Evolutionary conservation across 2,888 invertebrate species (phyloP), one percentile per base, ranked within the genome.

Genomic region (Drosophila monieri): DNA sequence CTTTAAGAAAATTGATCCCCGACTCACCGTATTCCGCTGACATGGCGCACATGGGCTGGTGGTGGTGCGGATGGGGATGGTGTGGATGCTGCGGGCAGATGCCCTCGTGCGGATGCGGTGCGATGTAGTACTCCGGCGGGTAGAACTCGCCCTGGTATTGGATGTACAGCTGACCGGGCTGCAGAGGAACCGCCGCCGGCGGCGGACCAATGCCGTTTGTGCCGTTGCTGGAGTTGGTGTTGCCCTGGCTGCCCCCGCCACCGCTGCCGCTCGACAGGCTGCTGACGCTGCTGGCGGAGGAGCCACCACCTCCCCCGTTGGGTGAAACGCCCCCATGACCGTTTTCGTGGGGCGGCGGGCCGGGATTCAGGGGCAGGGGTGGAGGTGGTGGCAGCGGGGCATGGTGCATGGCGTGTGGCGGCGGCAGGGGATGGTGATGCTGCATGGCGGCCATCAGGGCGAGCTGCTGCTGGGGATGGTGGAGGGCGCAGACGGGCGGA

Each of bases 11-110:
- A 18, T 18, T 1, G 1, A 18, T 9, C 15, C 15, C 18, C 18
- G 41, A 87, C 94, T 93, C 92, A 95, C 95, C 95, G 92, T 94
- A 95, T 91, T 95, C 95, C 85, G 94, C 93, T 88, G 95, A 95
- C 91, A 95, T 93, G 75, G 95, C 93, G 92, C 95, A 95, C 93
- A 95, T 94, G 92, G 94, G 90, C 93, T 94, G 94, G 88, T 94
- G 94, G 60, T 89, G 84, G 61, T 85, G 84, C 62, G 85, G 77
- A 60, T 84, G 87, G 51, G 79, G 83, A 62, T 83, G 89, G 68
- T 90, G 89, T 49, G 89, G 78, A 90, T 93, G 93, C 71, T 94
- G 94, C 77, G 94, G 94, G 88, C 95, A 95, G 69, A 92, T 90
- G 55, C 91, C 91, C 58, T 91, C 91, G 72, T 89, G 90, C 65